Conservation (phyloP, 2,888 invertebrate species). For the Nebria salina region DNA sequence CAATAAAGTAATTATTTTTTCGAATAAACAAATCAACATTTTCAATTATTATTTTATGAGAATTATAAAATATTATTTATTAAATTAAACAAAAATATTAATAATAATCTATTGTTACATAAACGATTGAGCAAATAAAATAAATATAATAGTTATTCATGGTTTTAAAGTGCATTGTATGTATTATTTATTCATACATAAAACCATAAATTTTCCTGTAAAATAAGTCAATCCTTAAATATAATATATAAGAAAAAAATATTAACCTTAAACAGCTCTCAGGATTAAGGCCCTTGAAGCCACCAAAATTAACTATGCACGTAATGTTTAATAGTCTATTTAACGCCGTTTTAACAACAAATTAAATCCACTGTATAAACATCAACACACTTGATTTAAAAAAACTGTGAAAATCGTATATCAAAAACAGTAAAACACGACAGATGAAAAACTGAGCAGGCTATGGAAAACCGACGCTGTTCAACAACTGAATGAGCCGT, state of each 20-base stretch:
- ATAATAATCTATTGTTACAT: no score
- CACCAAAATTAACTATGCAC: constrained; percentile 46
- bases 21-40: no score
- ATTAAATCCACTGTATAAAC: constrained; percentile 7
- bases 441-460: constrained; percentile 8
- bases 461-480: constrained; percentile 21
- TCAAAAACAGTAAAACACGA: constrained; percentile 15
- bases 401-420: constrained; percentile 1
- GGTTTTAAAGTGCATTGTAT: no score
- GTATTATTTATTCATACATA: no score
- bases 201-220: no score
- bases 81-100: no score
- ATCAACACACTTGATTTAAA: constrained; percentile 16
- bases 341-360: constrained; percentile 15
- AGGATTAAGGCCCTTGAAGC: constrained; percentile 40
- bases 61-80: no score
- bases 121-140: no score
- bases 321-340: constrained; percentile 42
- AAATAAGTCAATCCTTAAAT: background rate
- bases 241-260: constrained; percentile 8
- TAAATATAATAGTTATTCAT: no score
- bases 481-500: constrained; percentile 56
- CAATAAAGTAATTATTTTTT: no score
- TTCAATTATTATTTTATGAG: no score
- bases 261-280: constrained; percentile 37